Evolutionary conservation across 2,888 invertebrate genomes (phyloP), one percentile per base, ranked within the genome.

Genomic region (Nephrotoma guestfalica): DNA sequence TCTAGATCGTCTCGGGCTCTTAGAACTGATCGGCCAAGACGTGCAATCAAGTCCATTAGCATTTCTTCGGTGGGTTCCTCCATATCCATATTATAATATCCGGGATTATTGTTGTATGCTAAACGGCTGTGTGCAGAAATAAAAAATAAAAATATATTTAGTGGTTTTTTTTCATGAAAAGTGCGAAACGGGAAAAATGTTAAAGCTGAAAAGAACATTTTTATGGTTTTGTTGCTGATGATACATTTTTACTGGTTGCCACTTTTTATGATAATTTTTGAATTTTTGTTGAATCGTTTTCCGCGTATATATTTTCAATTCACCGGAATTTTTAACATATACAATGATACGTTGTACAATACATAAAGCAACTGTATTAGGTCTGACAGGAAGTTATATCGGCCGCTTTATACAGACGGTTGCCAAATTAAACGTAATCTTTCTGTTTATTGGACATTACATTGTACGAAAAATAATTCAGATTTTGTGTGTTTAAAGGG

Each of bases 1-100:
- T 96, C 96, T 91, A 96, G 93, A 91, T 96, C 96, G 91, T 96
- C 95, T 90, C 94, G 94, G 89, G 96, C 95, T 88, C 95, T 94
- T 89, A 96, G 93, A 88, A 96, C 93, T 89, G 95, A 94, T 91
- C 95, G 95, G 88, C 95, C 94, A 89, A 97, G 93, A 90, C 95
- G 94, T 89, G 94, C 94, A 90, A 96, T 92, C 91, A 96, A 93
- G 89, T 96, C 95, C 92, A 96, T 91, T 87, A 92, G 91, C 88
- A 96, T 94, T 87, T 96, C 95, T 91, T 96, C 96, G 0, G 96
- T 96, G 0, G 95, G 94, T 88, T 95, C 95, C 87, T 94, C 94
- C 88, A 93, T 92, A 45, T 94, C 94, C 87, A 93, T 93, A 86
- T 93, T 93, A 88, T 41, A 84, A 84, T 84, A 84, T 84, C 84